These are phyloP conservation scores for Heliconius ethilla DNA, from an alignment of 2,888 invertebrate species.

Conservation along the genomic window DNA sequence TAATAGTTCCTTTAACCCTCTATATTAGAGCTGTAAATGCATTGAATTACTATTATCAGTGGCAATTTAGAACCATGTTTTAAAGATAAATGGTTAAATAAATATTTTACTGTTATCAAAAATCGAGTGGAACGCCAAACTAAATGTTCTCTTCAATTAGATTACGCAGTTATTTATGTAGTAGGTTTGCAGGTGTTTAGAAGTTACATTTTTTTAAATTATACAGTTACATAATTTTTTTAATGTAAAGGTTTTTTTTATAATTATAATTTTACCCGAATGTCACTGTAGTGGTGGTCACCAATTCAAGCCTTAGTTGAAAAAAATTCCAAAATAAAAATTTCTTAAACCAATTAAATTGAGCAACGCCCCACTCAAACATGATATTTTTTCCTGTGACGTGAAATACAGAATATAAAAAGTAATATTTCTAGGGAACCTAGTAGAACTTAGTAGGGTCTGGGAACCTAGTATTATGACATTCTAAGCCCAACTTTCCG, in stretches of 20 bases:
- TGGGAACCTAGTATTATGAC: neutral
- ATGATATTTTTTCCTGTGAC: too few species aligned
- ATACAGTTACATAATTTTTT: neutral
- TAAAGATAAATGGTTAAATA: conserved; percentile 41
- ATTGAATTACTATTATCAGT: conserved; percentile 26
- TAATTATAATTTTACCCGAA: too few species aligned
- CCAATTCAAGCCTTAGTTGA: too few species aligned
- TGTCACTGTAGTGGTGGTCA: too few species aligned
- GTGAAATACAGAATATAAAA: too few species aligned
- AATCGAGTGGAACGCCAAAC: conserved; percentile 36
- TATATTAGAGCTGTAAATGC: conserved; percentile 20
- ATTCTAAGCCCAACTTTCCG: neutral
- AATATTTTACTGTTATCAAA: conserved; percentile 46
- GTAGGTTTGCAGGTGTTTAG: neutral
- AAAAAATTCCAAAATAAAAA: too few species aligned
- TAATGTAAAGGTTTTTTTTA: neutral
- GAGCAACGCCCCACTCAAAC: too few species aligned
- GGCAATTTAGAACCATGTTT: conserved; percentile 35
- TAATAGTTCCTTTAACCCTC: neutral
- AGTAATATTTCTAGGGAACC: too few species aligned
- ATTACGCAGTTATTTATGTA: conserved; percentile 49
- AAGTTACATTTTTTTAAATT: neutral
- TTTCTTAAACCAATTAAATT: too few species aligned
- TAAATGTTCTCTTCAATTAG: conserved; percentile 51
- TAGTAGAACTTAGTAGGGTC: too few species aligned